These are phyloP conservation scores for Oostethus manadensis DNA, from an alignment of 2,113 vertebrate genomes.

Conservation along the genomic window DNA sequence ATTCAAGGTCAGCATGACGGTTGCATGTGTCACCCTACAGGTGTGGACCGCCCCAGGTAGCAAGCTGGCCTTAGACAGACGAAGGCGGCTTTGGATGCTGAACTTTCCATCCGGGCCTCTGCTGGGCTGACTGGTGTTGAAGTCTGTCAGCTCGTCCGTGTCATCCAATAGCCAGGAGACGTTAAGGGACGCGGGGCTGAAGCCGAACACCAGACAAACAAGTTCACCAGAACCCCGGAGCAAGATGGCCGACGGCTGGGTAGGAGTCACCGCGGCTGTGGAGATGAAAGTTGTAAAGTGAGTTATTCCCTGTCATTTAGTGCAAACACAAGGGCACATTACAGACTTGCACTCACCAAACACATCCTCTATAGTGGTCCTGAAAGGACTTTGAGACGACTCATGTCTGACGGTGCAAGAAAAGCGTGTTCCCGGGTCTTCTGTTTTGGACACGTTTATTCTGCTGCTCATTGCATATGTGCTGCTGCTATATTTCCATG, in stretches of 20 bases:
- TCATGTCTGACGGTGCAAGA: slow-evolving; percentile 64
- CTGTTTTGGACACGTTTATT: slow-evolving; percentile 31
- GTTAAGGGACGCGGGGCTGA: slow-evolving; percentile 57
- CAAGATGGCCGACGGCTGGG: slow-evolving; percentile 43
- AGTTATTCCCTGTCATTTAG: not conserved
- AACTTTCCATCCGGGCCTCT: slow-evolving; percentile 60
- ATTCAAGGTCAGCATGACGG: slow-evolving; percentile 29
- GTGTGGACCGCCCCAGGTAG: slow-evolving; percentile 49
- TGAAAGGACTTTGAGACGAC: slow-evolving; percentile 37
- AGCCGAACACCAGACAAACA: slow-evolving; percentile 58
- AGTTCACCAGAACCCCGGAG: slow-evolving; percentile 42
- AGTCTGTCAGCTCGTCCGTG: not conserved
- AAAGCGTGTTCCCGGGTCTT: slow-evolving; percentile 28
- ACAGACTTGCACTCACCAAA: slow-evolving; percentile 53
- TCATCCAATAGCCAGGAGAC: slow-evolving; percentile 52
- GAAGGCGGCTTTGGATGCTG: slow-evolving; percentile 56
- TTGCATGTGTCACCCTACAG: slow-evolving; percentile 57
- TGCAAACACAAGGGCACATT: not conserved
- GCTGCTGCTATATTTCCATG: slow-evolving; percentile 19
- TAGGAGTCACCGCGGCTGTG: slow-evolving; percentile 34
- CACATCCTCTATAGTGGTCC: slow-evolving; percentile 30
- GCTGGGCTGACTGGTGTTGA: slow-evolving; percentile 33
- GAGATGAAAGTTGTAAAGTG: not conserved
- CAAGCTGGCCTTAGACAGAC: slow-evolving; percentile 24
- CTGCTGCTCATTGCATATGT: slow-evolving; percentile 58